A percentile compares a stretch with the other conserved stretches of the same genome.
Evolutionary conservation across 2,888 invertebrate species (phyloP).

Genomic region (Agriopis marginaria): DNA sequence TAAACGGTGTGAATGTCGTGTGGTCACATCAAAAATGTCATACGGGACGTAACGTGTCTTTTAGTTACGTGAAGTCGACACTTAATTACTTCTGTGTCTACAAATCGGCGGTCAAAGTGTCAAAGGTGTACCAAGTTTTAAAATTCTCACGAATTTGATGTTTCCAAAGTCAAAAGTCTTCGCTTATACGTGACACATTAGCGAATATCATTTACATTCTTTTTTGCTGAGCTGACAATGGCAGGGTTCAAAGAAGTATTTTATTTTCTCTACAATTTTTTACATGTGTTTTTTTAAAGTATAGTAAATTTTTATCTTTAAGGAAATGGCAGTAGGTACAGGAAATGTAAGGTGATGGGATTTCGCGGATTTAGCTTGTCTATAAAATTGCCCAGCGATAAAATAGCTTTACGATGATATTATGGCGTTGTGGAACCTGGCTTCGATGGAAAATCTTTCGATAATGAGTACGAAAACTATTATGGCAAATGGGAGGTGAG

Average conservation of each 20-base stretch:
- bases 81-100: slow-evolving; percentile 70
- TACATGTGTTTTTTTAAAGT: too few species aligned
- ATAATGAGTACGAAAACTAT: too few species aligned
- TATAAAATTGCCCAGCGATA: too few species aligned
- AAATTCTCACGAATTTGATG: slow-evolving; percentile 64
- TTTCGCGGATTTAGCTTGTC: too few species aligned
- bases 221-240: not conserved
- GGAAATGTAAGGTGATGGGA: too few species aligned
- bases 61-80: slow-evolving; percentile 57
- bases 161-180: slow-evolving; percentile 42
- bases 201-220: not conserved
- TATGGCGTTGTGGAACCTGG: too few species aligned
- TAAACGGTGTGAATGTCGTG: slow-evolving; percentile 69
- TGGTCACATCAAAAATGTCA: slow-evolving; percentile 53
- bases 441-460: too few species aligned
- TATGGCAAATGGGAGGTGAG: too few species aligned
- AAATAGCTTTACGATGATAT: too few species aligned
- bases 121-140: slow-evolving; percentile 66
- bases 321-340: too few species aligned
- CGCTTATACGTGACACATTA: slow-evolving; percentile 37
- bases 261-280: too few species aligned
- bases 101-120: slow-evolving; percentile 60
- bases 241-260: not conserved
- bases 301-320: too few species aligned
- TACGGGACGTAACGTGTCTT: slow-evolving; percentile 49